Evolutionary conservation across 1,140 invertebrate species (phyloP).

Genomic region (Meteorus sp.): DNA sequence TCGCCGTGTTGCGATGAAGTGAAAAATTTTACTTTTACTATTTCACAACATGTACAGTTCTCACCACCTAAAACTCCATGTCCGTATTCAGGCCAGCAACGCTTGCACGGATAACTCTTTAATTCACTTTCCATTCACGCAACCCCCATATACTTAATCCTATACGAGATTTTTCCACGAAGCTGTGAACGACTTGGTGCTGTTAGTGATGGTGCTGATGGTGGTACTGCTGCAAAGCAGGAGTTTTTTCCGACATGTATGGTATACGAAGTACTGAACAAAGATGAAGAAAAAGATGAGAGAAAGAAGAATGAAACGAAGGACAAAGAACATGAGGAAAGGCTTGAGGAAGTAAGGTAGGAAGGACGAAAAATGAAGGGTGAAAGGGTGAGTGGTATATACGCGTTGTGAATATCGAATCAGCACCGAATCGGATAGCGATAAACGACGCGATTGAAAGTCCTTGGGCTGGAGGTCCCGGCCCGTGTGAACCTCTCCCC

Average conservation of each 20-base stretch:
- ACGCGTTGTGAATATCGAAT: constrained; percentile 50
- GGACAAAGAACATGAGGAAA: constrained; percentile 22
- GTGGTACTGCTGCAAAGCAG: too few relatives aligned
- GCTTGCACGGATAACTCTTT: constrained; percentile 16
- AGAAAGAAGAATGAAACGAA: not conserved
- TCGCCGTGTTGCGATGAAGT: too few relatives aligned
- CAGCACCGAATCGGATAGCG: constrained; percentile 41
- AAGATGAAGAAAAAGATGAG: not conserved
- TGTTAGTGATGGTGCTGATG: too few relatives aligned
- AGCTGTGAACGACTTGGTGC: constrained; percentile 25
- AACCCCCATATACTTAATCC: constrained; percentile 23
- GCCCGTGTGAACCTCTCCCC: not conserved
- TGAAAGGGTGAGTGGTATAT: constrained; percentile 6
- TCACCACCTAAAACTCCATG: too few relatives aligned
- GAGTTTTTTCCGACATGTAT: constrained; percentile 2
- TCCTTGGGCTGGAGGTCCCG: constrained; percentile 30
- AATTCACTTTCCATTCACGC: constrained; percentile 30
- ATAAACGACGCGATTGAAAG: constrained; percentile 52
- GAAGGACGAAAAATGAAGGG: constrained; percentile 6
- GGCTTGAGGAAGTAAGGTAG: constrained; percentile 17
- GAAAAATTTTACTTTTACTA: too few relatives aligned
- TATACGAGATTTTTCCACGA: constrained; percentile 24
- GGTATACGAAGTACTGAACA: not conserved
- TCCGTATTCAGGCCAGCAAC: not conserved
- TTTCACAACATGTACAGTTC: too few relatives aligned